Percentiles rank a stretch among this genome's conserved stretches.
Evolutionary conservation across 92 coral and sea anemone genomes (phyloP).

Genomic region (Galaxea fascicularis): DNA sequence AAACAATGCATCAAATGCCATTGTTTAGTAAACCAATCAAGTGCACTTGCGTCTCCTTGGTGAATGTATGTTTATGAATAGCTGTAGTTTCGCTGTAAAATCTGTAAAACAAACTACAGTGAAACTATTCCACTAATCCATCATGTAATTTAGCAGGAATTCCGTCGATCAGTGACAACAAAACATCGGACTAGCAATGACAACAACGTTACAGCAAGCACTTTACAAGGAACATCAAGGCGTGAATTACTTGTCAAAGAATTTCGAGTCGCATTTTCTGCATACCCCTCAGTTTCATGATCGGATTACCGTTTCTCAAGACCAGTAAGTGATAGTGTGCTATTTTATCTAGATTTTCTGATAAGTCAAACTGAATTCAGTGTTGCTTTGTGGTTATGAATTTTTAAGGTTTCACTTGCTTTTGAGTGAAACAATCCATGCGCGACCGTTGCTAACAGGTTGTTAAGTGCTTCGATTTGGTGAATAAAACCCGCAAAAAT

Average conservation of each 20-base stretch:
- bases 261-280: conserved; percentile 86
- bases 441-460: conserved; percentile 81
- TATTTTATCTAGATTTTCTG: not conserved
- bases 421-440: conserved; percentile 43
- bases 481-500: not conserved
- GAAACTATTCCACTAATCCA: conserved; percentile 32
- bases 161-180: conserved; percentile 2
- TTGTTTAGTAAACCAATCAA: conserved; percentile 74
- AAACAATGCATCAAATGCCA: conserved; percentile 11
- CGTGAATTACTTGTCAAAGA: conserved; percentile 90
- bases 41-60: conserved; percentile 68
- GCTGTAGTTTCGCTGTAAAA: conserved; percentile 1
- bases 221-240: conserved; percentile 78
- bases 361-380: conserved; percentile 7
- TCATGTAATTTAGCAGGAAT: conserved; percentile 29
- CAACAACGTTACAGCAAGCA: conserved; percentile 69
- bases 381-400: conserved; percentile 3
- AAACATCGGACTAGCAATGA: conserved; percentile 39
- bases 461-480: conserved; percentile 52
- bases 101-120: conserved; percentile 10
- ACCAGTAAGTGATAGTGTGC: conserved; percentile 74
- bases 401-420: conserved; percentile 11
- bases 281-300: conserved; percentile 88
- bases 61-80: conserved; percentile 64
- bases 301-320: conserved; percentile 85